Evolutionary conservation across 2,797 vertebrate genomes (phyloP).

Genomic region (Neosalanx taihuensis): DNA sequence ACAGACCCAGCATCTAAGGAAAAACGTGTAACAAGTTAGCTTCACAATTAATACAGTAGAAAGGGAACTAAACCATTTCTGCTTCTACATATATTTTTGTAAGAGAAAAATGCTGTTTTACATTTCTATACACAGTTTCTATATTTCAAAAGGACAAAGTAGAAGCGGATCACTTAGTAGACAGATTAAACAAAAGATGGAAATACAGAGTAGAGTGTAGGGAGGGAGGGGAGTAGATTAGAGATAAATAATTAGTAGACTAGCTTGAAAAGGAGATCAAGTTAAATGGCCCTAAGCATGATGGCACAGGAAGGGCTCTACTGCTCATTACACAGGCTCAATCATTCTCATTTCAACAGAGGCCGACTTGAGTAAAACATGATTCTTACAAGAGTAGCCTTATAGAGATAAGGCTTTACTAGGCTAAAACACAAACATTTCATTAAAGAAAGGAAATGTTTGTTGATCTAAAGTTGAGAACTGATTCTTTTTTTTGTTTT

Average conservation of each 20-base stretch:
- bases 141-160: neutral
- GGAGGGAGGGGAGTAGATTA: neutral
- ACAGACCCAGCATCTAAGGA: slow-evolving; percentile 84
- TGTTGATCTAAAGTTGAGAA: too few relatives aligned
- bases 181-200: neutral
- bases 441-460: too few relatives aligned
- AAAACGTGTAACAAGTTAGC: neutral
- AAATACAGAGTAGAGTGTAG: neutral
- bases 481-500: too few relatives aligned
- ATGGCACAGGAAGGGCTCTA: neutral
- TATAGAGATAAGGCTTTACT: too few relatives aligned
- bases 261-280: neutral
- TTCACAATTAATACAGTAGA: neutral
- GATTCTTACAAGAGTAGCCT: neutral
- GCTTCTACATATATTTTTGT: too few relatives aligned
- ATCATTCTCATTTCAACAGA: neutral
- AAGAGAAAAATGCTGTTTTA: neutral
- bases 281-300: neutral
- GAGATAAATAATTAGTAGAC: neutral
- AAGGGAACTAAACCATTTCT: too few relatives aligned
- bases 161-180: neutral
- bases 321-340: neutral
- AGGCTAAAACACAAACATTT: too few relatives aligned
- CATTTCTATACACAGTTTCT: too few relatives aligned
- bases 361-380: neutral